A percentile compares a stretch with the other conserved stretches of the same genome.
phyloP scores from a whole-genome alignment of 2,113 vertebrate genomes.

The Hemiscyllium ocellatum region DNA sequence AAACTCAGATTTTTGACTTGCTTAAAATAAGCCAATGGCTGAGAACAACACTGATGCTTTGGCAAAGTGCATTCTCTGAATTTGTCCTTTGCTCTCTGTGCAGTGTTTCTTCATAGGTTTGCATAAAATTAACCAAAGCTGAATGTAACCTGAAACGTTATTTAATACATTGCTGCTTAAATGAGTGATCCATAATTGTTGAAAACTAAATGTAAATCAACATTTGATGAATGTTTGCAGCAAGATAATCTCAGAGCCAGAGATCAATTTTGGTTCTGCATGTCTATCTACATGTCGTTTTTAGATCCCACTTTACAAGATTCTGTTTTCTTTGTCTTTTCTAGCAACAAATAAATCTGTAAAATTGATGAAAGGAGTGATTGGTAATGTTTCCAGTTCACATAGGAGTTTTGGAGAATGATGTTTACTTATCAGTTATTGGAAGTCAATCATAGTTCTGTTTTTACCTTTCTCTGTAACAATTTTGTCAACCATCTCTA shows the following conservation, averaged over 20 bases:
- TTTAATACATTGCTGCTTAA: not conserved
- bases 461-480: not conserved
- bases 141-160: not conserved
- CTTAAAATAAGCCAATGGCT: not conserved
- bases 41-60: too few relatives aligned
- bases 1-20: not conserved
- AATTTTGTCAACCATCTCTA: not conserved
- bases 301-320: not conserved
- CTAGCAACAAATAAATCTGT: not conserved
- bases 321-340: not conserved
- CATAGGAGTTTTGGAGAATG: not conserved
- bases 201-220: not conserved
- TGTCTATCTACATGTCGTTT: not conserved
- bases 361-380: not conserved
- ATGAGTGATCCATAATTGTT: not conserved
- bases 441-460: not conserved
- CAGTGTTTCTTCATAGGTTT: not conserved
- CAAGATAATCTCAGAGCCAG: not conserved
- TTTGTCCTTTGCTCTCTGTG: not conserved
- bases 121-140: not conserved
- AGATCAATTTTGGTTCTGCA: not conserved
- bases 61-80: not conserved
- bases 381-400: not conserved
- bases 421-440: not conserved
- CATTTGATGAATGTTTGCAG: not conserved